Base-by-base conservation (phyloP, 2,113 vertebrate genomes). In the Aphyosemion australe region DNA sequence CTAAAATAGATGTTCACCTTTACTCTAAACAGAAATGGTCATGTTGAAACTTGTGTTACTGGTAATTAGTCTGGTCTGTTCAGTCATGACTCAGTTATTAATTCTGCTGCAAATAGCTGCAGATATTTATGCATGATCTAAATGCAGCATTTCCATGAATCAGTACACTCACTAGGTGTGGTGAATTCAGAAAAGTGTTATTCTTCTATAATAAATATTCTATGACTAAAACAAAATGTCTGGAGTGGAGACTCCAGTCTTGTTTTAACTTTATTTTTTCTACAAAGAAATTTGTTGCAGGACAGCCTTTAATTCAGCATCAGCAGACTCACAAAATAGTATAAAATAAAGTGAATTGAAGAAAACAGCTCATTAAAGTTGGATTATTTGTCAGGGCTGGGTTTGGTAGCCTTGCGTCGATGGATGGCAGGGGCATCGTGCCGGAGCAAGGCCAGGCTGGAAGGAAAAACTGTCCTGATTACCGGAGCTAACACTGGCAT, bases 401-500 rank as follows among this genome's bases (percentile, higher is more conserved):
- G 84, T 8, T 0, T 91, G 6, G 34, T 91, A 56, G 84, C 76
- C 53, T 70, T 93, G 42, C 75, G 85, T 6, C 81, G 77, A 20
- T 91, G 90, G 90, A 12, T 87, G 74, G 84, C 79, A 5, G 91
- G 90, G 2, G 66, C 59, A 14, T 74, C 74, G 21, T 91, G 91
- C 62, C 41, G 54, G 16, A 93, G 87, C 82, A 90, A 83, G 83
- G 81, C 46, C 54, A 78, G 78, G 21, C 81, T 93, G 59, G 80
- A 91, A 18, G 90, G 88, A 3, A 92, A 93, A 87, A 93, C 91
- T 31, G 89, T 93, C 52, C 74, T 93, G 18, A 90, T 93, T 54
- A 93, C 92, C 2, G 92, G 92, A 53, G 90, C 89, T 46, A 93
- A 93, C 87, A 89, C 91, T 39, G 92, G 92, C 51, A 92, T 93